A percentile compares a stretch with the other conserved stretches of the same genome.
Conservation (phyloP, 2,797 vertebrate species). For the Menidia menidia region DNA sequence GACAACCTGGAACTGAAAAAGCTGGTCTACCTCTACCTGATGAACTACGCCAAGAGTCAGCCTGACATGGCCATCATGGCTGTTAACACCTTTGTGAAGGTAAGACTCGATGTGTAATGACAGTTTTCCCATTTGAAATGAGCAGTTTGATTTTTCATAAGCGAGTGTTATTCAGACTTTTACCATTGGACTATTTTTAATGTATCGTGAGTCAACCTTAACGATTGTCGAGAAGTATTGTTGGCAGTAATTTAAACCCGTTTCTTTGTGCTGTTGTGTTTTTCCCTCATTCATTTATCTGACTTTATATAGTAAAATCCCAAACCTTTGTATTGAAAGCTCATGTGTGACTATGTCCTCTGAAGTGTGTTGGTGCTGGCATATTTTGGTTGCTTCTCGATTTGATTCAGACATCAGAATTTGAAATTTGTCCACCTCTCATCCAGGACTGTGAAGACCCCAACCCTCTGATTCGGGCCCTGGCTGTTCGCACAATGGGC, state of each 20-base stretch:
- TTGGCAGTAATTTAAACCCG: conserved; percentile 8
- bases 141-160: background rate
- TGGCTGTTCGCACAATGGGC: conserved; percentile 97
- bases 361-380: background rate
- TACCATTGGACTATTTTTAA: background rate
- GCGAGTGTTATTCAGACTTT: background rate
- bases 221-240: background rate
- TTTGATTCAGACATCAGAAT: background rate
- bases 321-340: no score
- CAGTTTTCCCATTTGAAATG: background rate
- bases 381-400: background rate
- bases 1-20: conserved; percentile 98
- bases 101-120: conserved; percentile 48
- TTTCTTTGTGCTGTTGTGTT: background rate
- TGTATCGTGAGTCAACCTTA: background rate
- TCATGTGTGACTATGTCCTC: background rate
- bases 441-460: conserved; percentile 95
- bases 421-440: conserved; percentile 3
- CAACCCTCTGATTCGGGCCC: conserved; percentile 94
- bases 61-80: conserved; percentile 99
- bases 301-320: no score
- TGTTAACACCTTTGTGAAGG: conserved; percentile 99
- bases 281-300: conserved; percentile 1
- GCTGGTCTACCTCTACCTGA: conserved; percentile 96
- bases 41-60: conserved; percentile 99